phyloP scores from a whole-genome alignment of 2,113 vertebrate genomes.

The Marcusenius ussheri region DNA sequence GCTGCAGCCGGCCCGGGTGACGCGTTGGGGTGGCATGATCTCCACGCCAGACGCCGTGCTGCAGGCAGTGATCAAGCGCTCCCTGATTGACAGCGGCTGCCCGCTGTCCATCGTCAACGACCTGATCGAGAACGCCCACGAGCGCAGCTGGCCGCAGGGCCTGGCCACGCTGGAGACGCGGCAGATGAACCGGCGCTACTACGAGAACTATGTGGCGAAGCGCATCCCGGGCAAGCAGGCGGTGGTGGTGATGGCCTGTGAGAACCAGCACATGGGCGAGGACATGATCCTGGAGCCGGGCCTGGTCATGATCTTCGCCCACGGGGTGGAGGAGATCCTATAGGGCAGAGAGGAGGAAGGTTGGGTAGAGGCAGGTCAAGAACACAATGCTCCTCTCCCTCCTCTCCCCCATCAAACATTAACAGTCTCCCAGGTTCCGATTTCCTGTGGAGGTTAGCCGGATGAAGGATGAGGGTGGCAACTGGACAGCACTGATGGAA shows the following conservation, averaged over 20 bases:
- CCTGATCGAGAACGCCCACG: constrained; percentile 94
- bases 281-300: constrained; percentile 98
- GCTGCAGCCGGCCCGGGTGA: constrained; percentile 91
- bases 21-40: constrained; percentile 97
- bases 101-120: constrained; percentile 90
- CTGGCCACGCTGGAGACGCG: constrained; percentile 92
- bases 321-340: constrained; percentile 90
- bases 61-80: constrained; percentile 94
- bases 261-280: constrained; percentile 98
- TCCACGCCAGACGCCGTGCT: constrained; percentile 92
- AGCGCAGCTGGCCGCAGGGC: constrained; percentile 95
- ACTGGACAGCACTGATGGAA: neutral
- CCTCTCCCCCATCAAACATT: neutral
- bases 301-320: constrained; percentile 95
- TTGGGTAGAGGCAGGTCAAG: neutral
- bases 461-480: constrained; percentile 1
- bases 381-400: neutral
- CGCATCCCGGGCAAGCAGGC: constrained; percentile 96
- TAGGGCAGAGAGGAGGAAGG: constrained; percentile 31
- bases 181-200: constrained; percentile 97
- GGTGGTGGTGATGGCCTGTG: constrained; percentile 95
- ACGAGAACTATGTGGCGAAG: constrained; percentile 98
- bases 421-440: neutral
- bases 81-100: constrained; percentile 92
- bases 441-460: neutral